A percentile compares a stretch with the other conserved stretches of the same genome.
Evolutionary conservation across 2,113 vertebrate genomes (phyloP).

Genomic region (chimpanzee (Pan troglodytes)): DNA sequence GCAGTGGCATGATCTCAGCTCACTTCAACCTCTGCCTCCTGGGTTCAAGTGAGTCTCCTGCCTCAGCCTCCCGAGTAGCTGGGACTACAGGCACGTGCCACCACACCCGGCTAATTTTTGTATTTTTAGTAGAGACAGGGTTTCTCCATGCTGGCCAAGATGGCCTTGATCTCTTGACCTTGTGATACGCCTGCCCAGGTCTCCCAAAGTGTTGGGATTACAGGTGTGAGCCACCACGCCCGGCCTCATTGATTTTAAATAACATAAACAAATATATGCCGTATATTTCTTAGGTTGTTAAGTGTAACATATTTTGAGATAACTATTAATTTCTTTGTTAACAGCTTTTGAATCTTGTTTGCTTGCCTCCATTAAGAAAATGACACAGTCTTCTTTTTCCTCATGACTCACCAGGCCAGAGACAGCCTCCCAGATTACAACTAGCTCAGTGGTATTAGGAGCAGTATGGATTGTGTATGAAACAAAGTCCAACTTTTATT

Average conservation of each 20-base stretch:
- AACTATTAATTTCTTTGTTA: neutral
- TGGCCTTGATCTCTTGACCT: too few species aligned
- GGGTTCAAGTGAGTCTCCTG: too few species aligned
- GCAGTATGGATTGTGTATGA: neutral
- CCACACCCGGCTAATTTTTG: too few species aligned
- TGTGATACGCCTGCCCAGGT: too few species aligned
- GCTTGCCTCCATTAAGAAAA: neutral
- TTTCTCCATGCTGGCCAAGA: too few species aligned
- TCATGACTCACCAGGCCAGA: neutral
- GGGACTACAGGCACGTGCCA: too few species aligned
- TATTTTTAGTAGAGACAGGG: too few species aligned
- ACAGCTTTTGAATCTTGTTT: neutral
- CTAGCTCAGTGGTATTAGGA: neutral
- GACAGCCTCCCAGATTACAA: neutral
- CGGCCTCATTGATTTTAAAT: neutral
- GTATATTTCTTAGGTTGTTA: neutral
- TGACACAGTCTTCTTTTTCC: neutral
- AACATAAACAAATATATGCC: neutral
- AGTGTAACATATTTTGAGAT: neutral
- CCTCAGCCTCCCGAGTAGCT: too few species aligned
- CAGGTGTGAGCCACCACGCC: too few species aligned
- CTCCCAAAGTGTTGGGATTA: too few species aligned
- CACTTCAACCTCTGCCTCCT: too few species aligned
- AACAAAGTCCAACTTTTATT: neutral
- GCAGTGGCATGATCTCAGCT: too few species aligned